phyloP scores from a whole-genome alignment of 2,797 vertebrate genomes.

The Enteromius thamalakanensis region DNA sequence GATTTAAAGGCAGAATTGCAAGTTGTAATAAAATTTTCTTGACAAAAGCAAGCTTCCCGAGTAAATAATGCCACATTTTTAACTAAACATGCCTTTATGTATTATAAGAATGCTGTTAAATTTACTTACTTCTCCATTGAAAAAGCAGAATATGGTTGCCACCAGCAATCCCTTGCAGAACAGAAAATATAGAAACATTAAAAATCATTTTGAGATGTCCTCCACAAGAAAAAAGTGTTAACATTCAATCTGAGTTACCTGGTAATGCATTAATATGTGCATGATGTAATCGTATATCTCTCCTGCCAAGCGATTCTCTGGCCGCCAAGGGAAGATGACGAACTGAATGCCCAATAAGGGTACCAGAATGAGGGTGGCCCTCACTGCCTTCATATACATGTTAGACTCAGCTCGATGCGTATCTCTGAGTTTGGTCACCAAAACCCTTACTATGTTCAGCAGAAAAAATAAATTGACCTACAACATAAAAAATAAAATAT shows the following conservation, averaged over 20 bases:
- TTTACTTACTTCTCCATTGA: conserved; percentile 91
- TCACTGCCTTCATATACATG: conserved; percentile 99
- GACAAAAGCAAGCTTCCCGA: not conserved
- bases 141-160: conserved; percentile 98
- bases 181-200: conserved; percentile 41
- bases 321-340: conserved; percentile 95
- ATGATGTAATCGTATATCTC: conserved; percentile 96
- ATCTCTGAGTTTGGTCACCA: conserved; percentile 92
- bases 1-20: not conserved
- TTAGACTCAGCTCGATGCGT: conserved; percentile 91
- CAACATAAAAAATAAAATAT: not conserved
- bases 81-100: not conserved
- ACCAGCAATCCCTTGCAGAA: conserved; percentile 90
- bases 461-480: conserved; percentile 98
- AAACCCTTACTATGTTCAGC: conserved; percentile 93
- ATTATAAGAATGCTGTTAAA: conserved; percentile 1
- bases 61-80: not conserved
- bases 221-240: not conserved
- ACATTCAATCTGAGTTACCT: conserved; percentile 76
- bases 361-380: conserved; percentile 94
- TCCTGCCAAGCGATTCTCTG: conserved; percentile 89
- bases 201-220: not conserved
- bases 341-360: conserved; percentile 97
- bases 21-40: not conserved
- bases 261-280: conserved; percentile 97